phyloP scores from a whole-genome alignment of 2,113 vertebrate genomes.

The Isurus oxyrinchus region DNA sequence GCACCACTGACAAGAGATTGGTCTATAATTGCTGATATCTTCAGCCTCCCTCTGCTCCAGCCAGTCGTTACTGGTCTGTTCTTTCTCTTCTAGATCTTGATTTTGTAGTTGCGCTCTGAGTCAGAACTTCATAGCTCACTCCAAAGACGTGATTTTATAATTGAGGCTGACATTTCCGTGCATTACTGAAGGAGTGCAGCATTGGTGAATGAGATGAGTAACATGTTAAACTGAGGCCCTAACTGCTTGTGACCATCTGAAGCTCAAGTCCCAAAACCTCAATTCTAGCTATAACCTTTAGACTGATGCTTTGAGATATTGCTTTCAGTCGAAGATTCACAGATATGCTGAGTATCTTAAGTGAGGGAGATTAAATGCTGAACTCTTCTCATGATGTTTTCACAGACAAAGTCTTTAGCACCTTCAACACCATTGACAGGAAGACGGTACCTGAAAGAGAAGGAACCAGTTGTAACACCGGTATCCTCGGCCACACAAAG shows the following conservation, averaged over 20 bases:
- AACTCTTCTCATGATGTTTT: conserved; percentile 25
- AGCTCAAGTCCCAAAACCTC: not conserved
- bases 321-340: not conserved
- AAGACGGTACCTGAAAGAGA: conserved; percentile 82
- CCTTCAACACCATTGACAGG: conserved; percentile 94
- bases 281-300: conserved; percentile 36
- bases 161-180: not conserved
- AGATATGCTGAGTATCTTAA: not conserved
- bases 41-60: not conserved
- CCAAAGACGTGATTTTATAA: not conserved
- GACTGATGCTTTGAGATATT: not conserved
- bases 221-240: not conserved
- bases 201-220: not conserved
- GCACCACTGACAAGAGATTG: not conserved
- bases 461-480: conserved; percentile 78
- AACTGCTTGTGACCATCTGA: not conserved
- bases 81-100: not conserved
- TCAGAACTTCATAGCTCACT: not conserved
- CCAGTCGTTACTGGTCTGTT: not conserved
- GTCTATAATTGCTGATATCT: not conserved
- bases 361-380: conserved; percentile 13
- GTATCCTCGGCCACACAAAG: conserved; percentile 93
- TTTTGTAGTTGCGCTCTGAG: not conserved
- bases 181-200: not conserved
- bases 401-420: conserved; percentile 71